phyloP scores from a whole-genome alignment of 2,888 invertebrate species.

The Phorcus lineatus region DNA sequence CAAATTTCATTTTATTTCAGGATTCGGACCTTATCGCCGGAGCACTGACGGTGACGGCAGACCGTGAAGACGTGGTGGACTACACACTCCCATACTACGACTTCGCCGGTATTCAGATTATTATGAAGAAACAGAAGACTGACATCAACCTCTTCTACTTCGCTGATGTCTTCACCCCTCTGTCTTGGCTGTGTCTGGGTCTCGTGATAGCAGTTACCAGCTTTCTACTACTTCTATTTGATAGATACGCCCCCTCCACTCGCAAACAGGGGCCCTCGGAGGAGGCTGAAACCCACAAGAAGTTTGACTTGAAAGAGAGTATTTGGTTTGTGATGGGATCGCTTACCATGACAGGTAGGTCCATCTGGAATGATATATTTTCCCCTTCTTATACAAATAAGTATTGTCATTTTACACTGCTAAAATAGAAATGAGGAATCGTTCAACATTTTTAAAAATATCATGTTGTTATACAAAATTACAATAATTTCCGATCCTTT shows the following conservation, averaged over 20 bases:
- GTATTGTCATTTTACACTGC: no score
- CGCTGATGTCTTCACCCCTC: conserved; percentile 89
- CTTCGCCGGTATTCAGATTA: conserved; percentile 91
- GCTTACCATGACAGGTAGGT: conserved; percentile 86
- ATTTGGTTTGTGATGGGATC: conserved; percentile 96
- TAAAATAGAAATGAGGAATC: no score
- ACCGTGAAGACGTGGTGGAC: conserved; percentile 91
- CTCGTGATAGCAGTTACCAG: conserved; percentile 89
- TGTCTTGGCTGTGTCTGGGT: conserved; percentile 87
- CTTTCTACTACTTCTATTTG: conserved; percentile 91
- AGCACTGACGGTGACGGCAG: conserved; percentile 91
- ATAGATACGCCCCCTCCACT: conserved; percentile 86
- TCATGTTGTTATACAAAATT: no score
- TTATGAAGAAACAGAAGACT: conserved; percentile 87
- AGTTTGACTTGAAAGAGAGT: conserved; percentile 87
- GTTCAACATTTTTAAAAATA: no score
- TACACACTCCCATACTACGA: conserved; percentile 94
- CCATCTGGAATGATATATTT: not conserved
- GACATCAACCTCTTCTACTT: conserved; percentile 93
- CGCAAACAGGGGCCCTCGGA: conserved; percentile 80
- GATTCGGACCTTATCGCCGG: conserved; percentile 89
- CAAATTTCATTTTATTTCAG: conserved; percentile 78
- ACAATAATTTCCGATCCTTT: no score
- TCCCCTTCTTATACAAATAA: no score
- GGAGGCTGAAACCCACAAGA: not conserved